Evolutionary conservation across 2,113 vertebrate species (phyloP).

Genomic region (Bettongia penicillata): DNA sequence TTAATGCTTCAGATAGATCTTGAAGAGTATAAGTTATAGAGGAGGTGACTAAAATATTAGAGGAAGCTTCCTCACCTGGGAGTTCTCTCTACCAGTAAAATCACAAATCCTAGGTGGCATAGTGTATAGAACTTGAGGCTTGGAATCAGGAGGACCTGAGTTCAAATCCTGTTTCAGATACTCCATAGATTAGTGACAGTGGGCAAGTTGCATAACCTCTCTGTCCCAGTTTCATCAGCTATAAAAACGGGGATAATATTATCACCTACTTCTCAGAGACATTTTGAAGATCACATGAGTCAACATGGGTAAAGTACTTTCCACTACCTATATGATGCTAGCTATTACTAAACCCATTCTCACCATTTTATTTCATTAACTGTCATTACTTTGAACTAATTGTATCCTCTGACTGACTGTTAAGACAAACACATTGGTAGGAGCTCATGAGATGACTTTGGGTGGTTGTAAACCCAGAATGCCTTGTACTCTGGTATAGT

Average conservation of each 20-base stretch:
- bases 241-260: neutral
- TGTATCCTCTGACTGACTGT: neutral
- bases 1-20: neutral
- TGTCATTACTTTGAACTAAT: neutral
- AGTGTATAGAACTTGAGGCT: neutral
- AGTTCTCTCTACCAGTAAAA: neutral
- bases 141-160: neutral
- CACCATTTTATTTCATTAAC: neutral
- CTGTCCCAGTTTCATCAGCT: neutral
- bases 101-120: neutral
- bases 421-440: neutral
- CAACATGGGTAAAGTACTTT: neutral
- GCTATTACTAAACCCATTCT: neutral
- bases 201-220: neutral
- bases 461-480: neutral
- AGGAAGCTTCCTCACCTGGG: neutral
- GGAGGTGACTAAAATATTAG: neutral
- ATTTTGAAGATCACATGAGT: neutral
- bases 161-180: neutral
- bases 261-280: neutral
- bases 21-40: neutral
- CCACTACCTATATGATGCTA: neutral
- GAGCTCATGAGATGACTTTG: neutral
- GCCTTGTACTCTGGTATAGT: neutral
- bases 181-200: neutral